A percentile compares a stretch with the other conserved stretches of the same genome.
phyloP scores from a whole-genome alignment of 2,797 vertebrate species.

The Acropternis orthonyx region DNA sequence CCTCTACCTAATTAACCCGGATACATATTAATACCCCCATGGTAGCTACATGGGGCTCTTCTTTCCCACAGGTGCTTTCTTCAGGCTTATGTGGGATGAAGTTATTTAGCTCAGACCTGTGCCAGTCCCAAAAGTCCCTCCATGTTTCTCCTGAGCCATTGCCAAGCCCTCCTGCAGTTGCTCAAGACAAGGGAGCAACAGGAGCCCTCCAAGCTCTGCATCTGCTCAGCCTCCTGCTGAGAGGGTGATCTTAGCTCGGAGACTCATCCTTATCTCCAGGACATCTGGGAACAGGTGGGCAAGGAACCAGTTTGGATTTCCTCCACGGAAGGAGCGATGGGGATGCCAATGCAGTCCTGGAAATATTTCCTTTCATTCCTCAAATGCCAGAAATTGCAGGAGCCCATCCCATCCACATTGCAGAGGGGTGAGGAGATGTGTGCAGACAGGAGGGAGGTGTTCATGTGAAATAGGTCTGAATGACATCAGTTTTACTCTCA shows the following conservation, averaged over 20 bases:
- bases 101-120: background rate
- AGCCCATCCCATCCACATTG: background rate
- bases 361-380: background rate
- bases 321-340: background rate
- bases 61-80: background rate
- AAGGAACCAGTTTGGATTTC: background rate
- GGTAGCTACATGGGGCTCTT: background rate
- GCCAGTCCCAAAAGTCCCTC: conserved; percentile 1
- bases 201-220: background rate
- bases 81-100: background rate
- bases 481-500: background rate
- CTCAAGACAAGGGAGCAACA: background rate
- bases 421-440: background rate
- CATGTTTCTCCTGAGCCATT: background rate
- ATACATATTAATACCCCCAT: background rate
- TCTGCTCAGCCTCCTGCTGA: background rate
- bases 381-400: background rate
- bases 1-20: background rate
- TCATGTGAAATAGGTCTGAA: background rate
- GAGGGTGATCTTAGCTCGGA: background rate
- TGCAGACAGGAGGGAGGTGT: background rate
- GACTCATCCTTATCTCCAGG: background rate
- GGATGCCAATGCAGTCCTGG: background rate
- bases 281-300: background rate
- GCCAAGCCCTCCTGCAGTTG: background rate